These are phyloP conservation scores for Clytia hemisphaerica DNA, from an alignment of 30 jellyfish, hydroid and myxozoan species.

Conservation along the genomic window DNA sequence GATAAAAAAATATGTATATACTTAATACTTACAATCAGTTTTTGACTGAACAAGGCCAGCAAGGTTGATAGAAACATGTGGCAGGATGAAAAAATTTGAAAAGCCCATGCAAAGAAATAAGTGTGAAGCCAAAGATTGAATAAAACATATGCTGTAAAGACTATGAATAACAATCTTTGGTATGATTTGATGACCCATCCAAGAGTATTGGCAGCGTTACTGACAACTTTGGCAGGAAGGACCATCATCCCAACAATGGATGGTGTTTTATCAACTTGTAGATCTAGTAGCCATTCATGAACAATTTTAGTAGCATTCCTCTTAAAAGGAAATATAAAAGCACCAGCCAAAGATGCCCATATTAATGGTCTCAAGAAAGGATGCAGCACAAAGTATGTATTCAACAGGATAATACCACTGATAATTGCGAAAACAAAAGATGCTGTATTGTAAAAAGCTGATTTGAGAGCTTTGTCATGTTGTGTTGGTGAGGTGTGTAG, in stretches of 20 bases:
- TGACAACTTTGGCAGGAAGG: constrained; percentile 49
- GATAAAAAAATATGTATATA: no score
- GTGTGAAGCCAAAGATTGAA: no score
- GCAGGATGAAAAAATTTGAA: no score
- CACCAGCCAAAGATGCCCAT: constrained; percentile 95
- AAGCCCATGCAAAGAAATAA: no score
- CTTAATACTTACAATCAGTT: no score
- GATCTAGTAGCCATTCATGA: constrained; percentile 54
- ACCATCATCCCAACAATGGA: constrained; percentile 72
- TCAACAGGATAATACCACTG: constrained; percentile 63
- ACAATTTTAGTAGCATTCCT: constrained; percentile 59
- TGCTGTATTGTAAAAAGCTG: constrained; percentile 93
- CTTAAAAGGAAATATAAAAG: constrained; percentile 81
- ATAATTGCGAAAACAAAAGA: constrained; percentile 73
- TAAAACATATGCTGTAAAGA: no score
- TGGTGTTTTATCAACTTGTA: constrained; percentile 64
- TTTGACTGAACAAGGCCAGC: no score
- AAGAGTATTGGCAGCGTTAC: constrained; percentile 47
- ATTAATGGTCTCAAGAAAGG: constrained; percentile 81
- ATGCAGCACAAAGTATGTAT: constrained; percentile 71
- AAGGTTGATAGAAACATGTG: no score
- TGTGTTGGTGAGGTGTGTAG: no score
- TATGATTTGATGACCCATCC: constrained; percentile 52
- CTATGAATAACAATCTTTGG: no score
- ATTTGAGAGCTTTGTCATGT: constrained; percentile 70